Conservation (phyloP, 2,113 vertebrate species). For the Bufo bufo region DNA sequence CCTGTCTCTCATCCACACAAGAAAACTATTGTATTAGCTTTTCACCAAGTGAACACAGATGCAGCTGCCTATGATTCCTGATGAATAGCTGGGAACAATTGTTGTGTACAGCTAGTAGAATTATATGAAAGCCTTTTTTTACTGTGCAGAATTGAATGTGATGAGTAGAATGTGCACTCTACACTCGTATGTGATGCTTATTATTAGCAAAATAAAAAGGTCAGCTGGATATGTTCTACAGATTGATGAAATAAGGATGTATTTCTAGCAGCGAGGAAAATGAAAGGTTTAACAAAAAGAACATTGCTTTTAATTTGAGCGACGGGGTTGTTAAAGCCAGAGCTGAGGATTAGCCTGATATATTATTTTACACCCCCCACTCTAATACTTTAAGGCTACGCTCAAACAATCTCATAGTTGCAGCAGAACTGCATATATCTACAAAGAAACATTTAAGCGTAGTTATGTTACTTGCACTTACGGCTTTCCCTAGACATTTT, state of each 20-base stretch:
- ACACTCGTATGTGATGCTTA: conserved; percentile 27
- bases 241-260: conserved; percentile 43
- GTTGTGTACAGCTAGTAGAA: neutral
- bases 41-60: conserved; percentile 9
- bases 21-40: conserved; percentile 31
- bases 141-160: neutral
- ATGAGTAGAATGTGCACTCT: conserved; percentile 8
- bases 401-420: conserved; percentile 18
- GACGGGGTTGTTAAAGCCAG: conserved; percentile 18
- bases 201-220: conserved; percentile 36
- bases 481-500: neutral
- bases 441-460: conserved; percentile 16
- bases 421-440: conserved; percentile 25
- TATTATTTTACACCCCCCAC: conserved; percentile 9
- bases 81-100: conserved; percentile 13
- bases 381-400: conserved; percentile 11
- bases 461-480: neutral
- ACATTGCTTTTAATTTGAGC: conserved; percentile 45
- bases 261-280: conserved; percentile 28
- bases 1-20: conserved; percentile 20
- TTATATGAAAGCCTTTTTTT: conserved; percentile 21
- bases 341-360: conserved; percentile 24
- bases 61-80: conserved; percentile 31
- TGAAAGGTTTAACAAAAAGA: conserved; percentile 28
- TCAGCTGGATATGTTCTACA: conserved; percentile 37